Conservation (phyloP, 2,113 vertebrate species). For the Hippocampus comes region DNA sequence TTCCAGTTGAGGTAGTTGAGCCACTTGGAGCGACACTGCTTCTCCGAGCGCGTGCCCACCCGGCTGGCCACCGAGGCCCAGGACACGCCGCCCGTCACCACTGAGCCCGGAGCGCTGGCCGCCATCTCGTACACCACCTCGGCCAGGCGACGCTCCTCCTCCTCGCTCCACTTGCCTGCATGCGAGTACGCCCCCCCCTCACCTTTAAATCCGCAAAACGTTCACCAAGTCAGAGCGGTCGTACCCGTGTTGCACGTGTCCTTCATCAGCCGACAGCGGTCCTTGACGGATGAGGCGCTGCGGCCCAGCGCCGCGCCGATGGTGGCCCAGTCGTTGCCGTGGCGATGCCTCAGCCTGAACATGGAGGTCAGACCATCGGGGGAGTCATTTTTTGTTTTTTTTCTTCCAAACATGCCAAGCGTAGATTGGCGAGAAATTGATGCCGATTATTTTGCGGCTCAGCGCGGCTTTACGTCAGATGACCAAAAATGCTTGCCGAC, state of each 20-base stretch:
- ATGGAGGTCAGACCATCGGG: not conserved
- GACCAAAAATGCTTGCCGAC: not conserved
- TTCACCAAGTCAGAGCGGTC: not conserved
- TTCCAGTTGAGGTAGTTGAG: constrained; percentile 99
- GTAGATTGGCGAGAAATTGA: too few relatives aligned
- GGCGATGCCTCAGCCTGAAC: constrained; percentile 85
- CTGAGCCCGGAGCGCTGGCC: constrained; percentile 87
- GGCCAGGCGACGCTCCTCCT: constrained; percentile 89
- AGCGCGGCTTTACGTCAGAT: not conserved
- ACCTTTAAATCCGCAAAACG: too few relatives aligned
- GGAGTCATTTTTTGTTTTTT: too few relatives aligned
- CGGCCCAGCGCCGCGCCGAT: constrained; percentile 94
- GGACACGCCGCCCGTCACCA: constrained; percentile 93
- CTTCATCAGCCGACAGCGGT: constrained; percentile 96
- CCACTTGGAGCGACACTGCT: constrained; percentile 98
- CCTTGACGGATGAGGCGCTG: constrained; percentile 96
- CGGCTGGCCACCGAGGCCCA: constrained; percentile 94
- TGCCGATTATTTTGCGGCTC: too few relatives aligned
- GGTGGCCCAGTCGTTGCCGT: constrained; percentile 98
- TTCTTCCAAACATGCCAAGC: too few relatives aligned
- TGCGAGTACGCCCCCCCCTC: too few relatives aligned
- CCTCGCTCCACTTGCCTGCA: constrained; percentile 95
- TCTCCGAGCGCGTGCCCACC: constrained; percentile 94
- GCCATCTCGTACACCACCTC: constrained; percentile 96
- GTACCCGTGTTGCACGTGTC: constrained; percentile 97